Evolutionary conservation across 2,888 invertebrate species (phyloP).

Genomic region (Rhaphigaster nebulosa): DNA sequence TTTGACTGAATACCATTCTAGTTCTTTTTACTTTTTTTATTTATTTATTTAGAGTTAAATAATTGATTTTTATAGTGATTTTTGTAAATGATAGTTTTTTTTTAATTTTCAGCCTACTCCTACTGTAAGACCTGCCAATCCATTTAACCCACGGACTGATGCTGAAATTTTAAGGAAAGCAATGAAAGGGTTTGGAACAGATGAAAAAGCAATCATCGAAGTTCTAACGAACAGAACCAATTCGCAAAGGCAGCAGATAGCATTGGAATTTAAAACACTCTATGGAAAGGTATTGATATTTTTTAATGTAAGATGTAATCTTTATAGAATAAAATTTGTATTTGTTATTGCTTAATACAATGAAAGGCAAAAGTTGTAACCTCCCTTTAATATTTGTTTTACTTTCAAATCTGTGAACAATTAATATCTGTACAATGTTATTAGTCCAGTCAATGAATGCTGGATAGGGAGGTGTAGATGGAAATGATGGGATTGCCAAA

Average conservation of each 20-base stretch:
- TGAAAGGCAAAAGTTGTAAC: too few relatives aligned
- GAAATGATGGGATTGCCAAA: too few relatives aligned
- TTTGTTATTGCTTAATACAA: too few relatives aligned
- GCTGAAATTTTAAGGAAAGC: conserved; percentile 87
- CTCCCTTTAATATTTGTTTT: too few relatives aligned
- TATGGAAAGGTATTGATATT: conserved; percentile 81
- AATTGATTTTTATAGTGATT: not conserved
- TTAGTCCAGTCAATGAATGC: too few relatives aligned
- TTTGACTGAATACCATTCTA: not conserved
- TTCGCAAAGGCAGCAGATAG: conserved; percentile 87
- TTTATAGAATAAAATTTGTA: too few relatives aligned
- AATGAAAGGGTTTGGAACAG: conserved; percentile 94
- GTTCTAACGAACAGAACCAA: conserved; percentile 87
- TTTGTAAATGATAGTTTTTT: not conserved
- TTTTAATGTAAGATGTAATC: not conserved
- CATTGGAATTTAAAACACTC: conserved; percentile 84
- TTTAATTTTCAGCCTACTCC: conserved; percentile 75
- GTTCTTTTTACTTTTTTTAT: not conserved
- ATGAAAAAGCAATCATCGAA: conserved; percentile 89
- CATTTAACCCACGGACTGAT: conserved; percentile 84
- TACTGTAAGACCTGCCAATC: conserved; percentile 81
- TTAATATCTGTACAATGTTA: too few relatives aligned
- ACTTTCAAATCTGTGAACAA: too few relatives aligned
- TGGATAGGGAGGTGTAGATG: too few relatives aligned
- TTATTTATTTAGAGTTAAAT: not conserved